Conservation (phyloP, 2,797 vertebrate species). For the Picus viridis region DNA sequence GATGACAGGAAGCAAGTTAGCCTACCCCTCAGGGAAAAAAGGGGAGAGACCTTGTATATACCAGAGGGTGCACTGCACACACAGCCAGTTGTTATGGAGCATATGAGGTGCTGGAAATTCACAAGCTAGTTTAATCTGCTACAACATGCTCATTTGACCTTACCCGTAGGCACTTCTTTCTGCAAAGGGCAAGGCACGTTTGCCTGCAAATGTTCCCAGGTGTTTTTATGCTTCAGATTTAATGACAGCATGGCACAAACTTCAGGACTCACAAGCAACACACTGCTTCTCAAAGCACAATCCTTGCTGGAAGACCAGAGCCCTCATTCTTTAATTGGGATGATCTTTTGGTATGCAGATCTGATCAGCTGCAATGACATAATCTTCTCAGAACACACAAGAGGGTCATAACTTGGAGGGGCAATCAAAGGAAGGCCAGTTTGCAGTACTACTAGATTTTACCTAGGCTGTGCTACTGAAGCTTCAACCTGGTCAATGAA, state of each 20-base stretch:
- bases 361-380: not conserved
- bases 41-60: not conserved
- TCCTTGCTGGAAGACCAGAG: not conserved
- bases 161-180: not conserved
- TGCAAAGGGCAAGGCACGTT: not conserved
- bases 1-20: not conserved
- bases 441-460: not conserved
- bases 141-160: constrained; percentile 29
- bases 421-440: not conserved
- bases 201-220: not conserved
- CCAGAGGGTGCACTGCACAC: not conserved
- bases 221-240: not conserved
- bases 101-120: not conserved
- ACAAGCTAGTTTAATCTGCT: constrained; percentile 17
- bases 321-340: not conserved
- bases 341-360: not conserved
- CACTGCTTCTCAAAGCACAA: not conserved
- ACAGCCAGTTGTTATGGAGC: not conserved
- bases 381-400: not conserved
- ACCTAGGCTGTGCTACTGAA: not conserved
- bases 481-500: not conserved
- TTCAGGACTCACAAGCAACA: not conserved
- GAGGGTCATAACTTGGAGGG: not conserved
- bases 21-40: not conserved
- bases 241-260: not conserved